Conservation (phyloP, 2,888 invertebrate species). For the Spicauda simplicius region DNA sequence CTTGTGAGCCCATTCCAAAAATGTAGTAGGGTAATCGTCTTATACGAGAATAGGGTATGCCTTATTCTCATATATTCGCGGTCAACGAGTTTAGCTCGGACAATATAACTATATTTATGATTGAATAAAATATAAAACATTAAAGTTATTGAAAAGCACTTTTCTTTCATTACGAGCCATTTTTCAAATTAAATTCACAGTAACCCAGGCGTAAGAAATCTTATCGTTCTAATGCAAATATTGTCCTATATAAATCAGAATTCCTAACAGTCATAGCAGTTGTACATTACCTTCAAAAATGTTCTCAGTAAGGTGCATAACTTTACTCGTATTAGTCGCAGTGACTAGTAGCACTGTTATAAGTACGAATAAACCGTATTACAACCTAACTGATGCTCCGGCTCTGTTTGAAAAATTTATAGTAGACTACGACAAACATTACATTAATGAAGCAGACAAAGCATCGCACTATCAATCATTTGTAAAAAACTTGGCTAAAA, state of each 20-base stretch:
- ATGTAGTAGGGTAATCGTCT: too few relatives aligned
- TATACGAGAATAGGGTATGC: too few relatives aligned
- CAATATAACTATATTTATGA: too few relatives aligned
- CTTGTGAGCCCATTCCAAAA: too few relatives aligned
- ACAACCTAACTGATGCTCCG: conserved; percentile 49
- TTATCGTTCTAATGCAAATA: not conserved
- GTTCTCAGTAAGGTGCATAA: not conserved
- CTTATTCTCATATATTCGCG: too few relatives aligned
- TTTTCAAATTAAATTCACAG: too few relatives aligned
- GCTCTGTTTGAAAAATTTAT: conserved; percentile 53
- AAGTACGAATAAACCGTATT: conserved; percentile 34
- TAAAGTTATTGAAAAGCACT: too few relatives aligned
- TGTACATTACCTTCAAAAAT: not conserved
- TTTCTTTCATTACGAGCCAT: too few relatives aligned
- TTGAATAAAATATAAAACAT: too few relatives aligned
- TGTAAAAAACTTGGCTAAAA: conserved; percentile 45
- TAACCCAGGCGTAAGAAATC: not conserved
- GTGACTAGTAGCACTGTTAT: not conserved
- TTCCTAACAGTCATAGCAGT: not conserved
- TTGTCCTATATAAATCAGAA: not conserved
- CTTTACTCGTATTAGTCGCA: not conserved
- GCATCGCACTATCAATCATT: conserved; percentile 53
- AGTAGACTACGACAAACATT: conserved; percentile 50
- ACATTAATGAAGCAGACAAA: conserved; percentile 55
- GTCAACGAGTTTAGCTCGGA: too few relatives aligned